Percentiles rank a stretch among this genome's conserved stretches.
These are phyloP conservation scores for Drosophila colorata DNA, from an alignment of 2,888 invertebrate genomes.

Conservation along the genomic window DNA sequence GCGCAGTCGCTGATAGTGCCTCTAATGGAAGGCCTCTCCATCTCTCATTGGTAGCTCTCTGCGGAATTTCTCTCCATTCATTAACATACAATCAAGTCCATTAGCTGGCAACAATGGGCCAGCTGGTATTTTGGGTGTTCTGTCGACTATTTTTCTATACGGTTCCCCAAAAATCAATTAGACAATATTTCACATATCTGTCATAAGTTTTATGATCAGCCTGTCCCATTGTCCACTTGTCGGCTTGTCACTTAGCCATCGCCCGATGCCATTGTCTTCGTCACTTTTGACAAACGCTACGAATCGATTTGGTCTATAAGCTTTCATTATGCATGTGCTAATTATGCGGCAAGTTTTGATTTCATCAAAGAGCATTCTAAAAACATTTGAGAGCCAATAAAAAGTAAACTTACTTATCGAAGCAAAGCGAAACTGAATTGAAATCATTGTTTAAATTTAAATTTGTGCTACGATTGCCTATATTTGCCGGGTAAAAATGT, in stretches of 20 bases:
- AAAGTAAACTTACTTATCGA: neutral
- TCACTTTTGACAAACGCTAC: constrained; percentile 61
- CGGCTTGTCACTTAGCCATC: constrained; percentile 52
- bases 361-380: constrained; percentile 9
- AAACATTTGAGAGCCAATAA: constrained; percentile 20
- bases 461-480: neutral
- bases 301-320: constrained; percentile 61
- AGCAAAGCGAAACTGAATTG: constrained; percentile 4
- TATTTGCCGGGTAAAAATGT: no score
- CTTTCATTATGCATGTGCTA: constrained; percentile 72
- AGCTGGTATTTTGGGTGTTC: constrained; percentile 37
- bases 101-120: constrained; percentile 61
- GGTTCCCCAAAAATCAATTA: constrained; percentile 66
- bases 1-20: constrained; percentile 28
- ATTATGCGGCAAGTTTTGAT: constrained; percentile 56
- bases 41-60: constrained; percentile 16
- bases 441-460: constrained; percentile 21
- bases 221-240: constrained; percentile 65
- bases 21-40: constrained; percentile 34
- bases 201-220: constrained; percentile 70
- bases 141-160: constrained; percentile 26
- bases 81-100: constrained; percentile 78
- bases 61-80: constrained; percentile 62
- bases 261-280: constrained; percentile 35
- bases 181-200: constrained; percentile 67